These are phyloP conservation scores for Germaria angustata DNA, from an alignment of 2,888 invertebrate species.

Conservation along the genomic window DNA sequence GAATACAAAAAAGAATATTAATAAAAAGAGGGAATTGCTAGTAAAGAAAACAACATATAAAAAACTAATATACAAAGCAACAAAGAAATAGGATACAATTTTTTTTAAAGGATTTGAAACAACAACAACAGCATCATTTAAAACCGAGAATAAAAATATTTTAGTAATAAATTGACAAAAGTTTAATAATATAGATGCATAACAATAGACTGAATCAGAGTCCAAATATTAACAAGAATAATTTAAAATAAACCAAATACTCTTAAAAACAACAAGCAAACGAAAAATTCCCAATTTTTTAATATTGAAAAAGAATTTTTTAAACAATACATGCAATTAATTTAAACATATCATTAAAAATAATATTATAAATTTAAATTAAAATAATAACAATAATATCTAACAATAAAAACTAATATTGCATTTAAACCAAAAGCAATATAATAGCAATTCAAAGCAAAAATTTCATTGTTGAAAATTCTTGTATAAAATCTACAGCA, in stretches of 20 bases:
- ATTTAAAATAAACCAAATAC: conserved; percentile 22
- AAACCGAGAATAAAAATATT: conserved; percentile 37
- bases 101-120: conserved; percentile 70
- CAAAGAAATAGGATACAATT: too few relatives aligned
- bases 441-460: conserved; percentile 48
- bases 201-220: conserved; percentile 79
- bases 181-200: conserved; percentile 68
- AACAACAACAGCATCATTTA: conserved; percentile 62
- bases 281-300: conserved; percentile 37
- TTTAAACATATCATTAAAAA: conserved; percentile 76
- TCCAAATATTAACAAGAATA: conserved; percentile 75
- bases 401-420: conserved; percentile 46
- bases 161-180: conserved; percentile 35
- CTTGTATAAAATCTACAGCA: conserved; percentile 37
- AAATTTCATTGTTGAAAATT: conserved; percentile 28
- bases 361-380: conserved; percentile 35
- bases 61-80: conserved; percentile 47
- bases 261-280: conserved; percentile 26
- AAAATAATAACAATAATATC: too few relatives aligned
- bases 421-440: conserved; percentile 63
- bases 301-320: conserved; percentile 40
- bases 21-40: conserved; percentile 50
- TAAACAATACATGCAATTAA: conserved; percentile 76
- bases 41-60: conserved; percentile 39
- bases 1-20: conserved; percentile 18